phyloP scores from a whole-genome alignment of 2,797 vertebrate genomes.

The Anguilla megastoma region DNA sequence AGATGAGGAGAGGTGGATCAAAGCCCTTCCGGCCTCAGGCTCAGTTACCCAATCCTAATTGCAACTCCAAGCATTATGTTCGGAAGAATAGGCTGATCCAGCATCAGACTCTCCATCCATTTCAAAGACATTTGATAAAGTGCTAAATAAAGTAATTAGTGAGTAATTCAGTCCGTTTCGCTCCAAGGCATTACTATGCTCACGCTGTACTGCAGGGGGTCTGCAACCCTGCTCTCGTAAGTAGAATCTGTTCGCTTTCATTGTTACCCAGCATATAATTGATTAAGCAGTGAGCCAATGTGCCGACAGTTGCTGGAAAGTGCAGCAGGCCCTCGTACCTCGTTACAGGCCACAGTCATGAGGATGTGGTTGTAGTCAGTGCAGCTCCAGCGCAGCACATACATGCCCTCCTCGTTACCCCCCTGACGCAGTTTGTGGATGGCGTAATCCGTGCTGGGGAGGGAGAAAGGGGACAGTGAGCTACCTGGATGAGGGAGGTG shows the following conservation, averaged over 20 bases:
- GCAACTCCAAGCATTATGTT: neutral
- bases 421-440: slow-evolving; percentile 79
- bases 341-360: slow-evolving; percentile 79
- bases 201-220: neutral
- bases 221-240: neutral
- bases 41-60: neutral
- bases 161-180: neutral
- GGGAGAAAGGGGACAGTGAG: neutral
- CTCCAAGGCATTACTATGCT: neutral
- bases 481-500: neutral
- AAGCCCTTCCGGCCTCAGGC: no score
- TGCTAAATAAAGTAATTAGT: neutral
- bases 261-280: neutral
- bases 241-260: neutral
- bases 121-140: neutral
- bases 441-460: slow-evolving; percentile 79
- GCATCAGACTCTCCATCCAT: neutral
- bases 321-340: slow-evolving; percentile 61
- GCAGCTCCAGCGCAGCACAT: slow-evolving; percentile 82
- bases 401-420: slow-evolving; percentile 80
- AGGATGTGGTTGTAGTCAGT: slow-evolving; percentile 81
- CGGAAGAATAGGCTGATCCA: neutral
- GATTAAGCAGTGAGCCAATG: neutral
- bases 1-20: no score
- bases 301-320: neutral